Base-by-base conservation (phyloP, 2,888 invertebrate genomes). In the Germaria angustata region DNA sequence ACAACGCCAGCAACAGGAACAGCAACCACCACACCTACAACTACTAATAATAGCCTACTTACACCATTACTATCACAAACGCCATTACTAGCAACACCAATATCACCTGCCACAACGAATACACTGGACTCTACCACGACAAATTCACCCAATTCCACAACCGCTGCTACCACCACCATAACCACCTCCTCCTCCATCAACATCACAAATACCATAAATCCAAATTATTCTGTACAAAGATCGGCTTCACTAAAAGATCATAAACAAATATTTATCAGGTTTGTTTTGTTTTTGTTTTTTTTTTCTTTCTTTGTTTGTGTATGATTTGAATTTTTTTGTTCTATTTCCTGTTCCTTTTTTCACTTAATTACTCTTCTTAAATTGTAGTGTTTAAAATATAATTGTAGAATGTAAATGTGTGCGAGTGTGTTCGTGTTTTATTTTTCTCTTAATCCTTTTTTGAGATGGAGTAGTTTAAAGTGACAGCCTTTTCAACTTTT, bases 161-260 rank as follows among this genome's bases (percentile, higher is more conserved):
- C 51, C 44, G 49, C 78, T 63, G 80, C 83, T 80, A 80, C 82
- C 80, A 87, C 39, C 75, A 68, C 83, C 80, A 81, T 79, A 75
- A 73, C 84, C 80, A 78, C 83, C 80, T 68, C 86, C 84, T 55
- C 85, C 77, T 79, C 68, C 87, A 84, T 61, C 85, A 84, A 77
- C 85, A 84, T 73, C 87, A 86, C 88, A 90, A 83, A 89, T 91
- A 90, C 90, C 84, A 87, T 89, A 85, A 92, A 92, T 91, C 92
- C 92, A 88, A 92, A 92, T 90, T 92, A 92, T 88, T 90, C 89
- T 88, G 90, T 92, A 87, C 91, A 92, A 92, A 92, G 93, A 91
- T 93, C 93, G 91, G 93, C 93, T 88, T 93, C 93, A 90, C 92
- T 93, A 90, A 92, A 92, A 91, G 92, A 92, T 89, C 90, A 91